These are phyloP conservation scores for Mormyrus iriodes DNA, from an alignment of 2,113 vertebrate genomes.

Conservation along the genomic window DNA sequence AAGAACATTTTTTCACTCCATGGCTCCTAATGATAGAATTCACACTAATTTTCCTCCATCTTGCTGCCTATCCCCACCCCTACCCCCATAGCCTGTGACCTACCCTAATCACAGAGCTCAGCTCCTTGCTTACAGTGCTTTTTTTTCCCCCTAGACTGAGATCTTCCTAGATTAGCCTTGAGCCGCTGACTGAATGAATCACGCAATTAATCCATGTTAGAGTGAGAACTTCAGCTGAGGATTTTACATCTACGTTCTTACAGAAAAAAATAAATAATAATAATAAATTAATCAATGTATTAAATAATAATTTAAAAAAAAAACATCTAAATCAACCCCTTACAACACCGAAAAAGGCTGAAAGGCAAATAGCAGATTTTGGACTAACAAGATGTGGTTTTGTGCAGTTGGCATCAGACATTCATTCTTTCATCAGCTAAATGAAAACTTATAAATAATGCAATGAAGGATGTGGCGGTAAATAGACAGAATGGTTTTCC, in stretches of 20 bases:
- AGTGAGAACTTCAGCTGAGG: background rate
- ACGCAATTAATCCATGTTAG: background rate
- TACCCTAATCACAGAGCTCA: background rate
- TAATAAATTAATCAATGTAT: background rate
- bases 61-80: background rate
- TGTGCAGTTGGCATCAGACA: background rate
- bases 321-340: background rate
- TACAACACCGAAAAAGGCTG: background rate
- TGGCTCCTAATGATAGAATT: constrained; percentile 2
- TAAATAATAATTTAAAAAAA: background rate
- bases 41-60: background rate
- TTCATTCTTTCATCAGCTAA: background rate
- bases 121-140: background rate
- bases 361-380: background rate
- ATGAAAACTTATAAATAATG: background rate
- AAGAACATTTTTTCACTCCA: background rate
- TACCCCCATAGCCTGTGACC: background rate
- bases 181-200: background rate
- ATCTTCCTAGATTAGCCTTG: background rate
- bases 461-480: background rate
- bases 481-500: background rate
- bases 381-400: background rate
- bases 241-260: background rate
- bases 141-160: background rate
- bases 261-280: background rate